phyloP scores from a whole-genome alignment of 2,113 vertebrate genomes.

The Scophthalmus maximus region DNA sequence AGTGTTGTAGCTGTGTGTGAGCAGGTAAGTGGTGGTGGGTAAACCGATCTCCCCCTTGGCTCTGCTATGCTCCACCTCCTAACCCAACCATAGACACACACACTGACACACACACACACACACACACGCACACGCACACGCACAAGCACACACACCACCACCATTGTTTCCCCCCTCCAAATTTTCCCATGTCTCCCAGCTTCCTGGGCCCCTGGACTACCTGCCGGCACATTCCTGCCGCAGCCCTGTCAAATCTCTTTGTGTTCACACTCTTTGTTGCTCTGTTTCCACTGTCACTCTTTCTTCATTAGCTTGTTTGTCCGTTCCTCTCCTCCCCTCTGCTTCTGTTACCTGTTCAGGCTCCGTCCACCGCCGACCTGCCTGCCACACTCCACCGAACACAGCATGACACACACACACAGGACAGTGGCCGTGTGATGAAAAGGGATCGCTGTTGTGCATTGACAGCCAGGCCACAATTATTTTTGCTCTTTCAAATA shows the following conservation, averaged over 20 bases:
- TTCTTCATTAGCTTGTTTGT: constrained; percentile 53
- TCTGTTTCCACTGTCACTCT: constrained; percentile 69
- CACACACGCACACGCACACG: constrained; percentile 35
- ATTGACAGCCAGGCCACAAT: background rate
- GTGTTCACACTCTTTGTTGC: constrained; percentile 63
- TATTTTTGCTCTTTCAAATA: no score
- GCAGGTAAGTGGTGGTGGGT: constrained; percentile 76
- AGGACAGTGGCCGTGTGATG: background rate
- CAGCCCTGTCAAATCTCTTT: constrained; percentile 65
- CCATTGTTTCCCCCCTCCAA: constrained; percentile 53
- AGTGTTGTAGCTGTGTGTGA: constrained; percentile 66
- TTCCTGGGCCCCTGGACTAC: constrained; percentile 81
- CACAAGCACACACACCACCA: constrained; percentile 8
- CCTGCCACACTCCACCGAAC: no score
- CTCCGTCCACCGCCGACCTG: background rate
- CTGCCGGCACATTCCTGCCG: constrained; percentile 76
- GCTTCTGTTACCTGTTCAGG: constrained; percentile 40
- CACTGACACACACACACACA: constrained; percentile 16
- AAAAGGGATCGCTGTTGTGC: background rate
- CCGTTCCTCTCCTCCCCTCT: constrained; percentile 23
- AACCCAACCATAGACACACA: constrained; percentile 30
- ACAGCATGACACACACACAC: no score
- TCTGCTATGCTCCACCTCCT: constrained; percentile 41
- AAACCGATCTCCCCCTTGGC: constrained; percentile 61
- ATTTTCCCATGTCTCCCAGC: constrained; percentile 68